phyloP scores from a whole-genome alignment of 2,888 invertebrate genomes.

The Brachylomia viminalis region DNA sequence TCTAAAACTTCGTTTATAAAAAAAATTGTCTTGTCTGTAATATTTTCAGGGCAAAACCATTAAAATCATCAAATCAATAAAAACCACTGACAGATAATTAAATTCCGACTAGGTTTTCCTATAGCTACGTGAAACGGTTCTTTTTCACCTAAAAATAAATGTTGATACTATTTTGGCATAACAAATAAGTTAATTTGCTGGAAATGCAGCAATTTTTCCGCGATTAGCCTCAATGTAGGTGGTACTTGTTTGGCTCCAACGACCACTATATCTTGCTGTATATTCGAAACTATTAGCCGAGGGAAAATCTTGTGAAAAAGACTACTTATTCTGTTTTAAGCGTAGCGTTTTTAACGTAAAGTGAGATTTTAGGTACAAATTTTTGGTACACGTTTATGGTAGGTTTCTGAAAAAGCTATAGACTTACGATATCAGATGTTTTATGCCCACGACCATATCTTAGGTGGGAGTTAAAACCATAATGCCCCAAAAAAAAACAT shows the following conservation, averaged over 20 bases:
- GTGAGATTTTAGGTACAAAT: no score
- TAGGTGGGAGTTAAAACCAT: no score
- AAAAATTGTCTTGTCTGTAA: not conserved
- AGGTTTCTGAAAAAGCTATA: no score
- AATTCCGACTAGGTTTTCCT: not conserved
- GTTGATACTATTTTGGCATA: not conserved
- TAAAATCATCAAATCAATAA: not conserved
- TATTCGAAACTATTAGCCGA: constrained; percentile 6
- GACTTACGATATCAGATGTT: no score
- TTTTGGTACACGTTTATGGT: no score
- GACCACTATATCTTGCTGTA: constrained; percentile 27
- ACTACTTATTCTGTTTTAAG: not conserved
- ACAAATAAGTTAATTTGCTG: not conserved
- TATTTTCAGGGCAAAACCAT: not conserved
- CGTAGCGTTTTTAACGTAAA: not conserved
- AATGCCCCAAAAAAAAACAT: no score
- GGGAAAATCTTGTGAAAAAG: constrained; percentile 1
- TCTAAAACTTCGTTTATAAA: no score
- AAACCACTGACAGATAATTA: not conserved
- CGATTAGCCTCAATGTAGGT: constrained; percentile 9
- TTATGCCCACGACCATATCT: no score
- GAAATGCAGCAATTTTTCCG: constrained; percentile 6
- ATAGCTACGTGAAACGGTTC: not conserved
- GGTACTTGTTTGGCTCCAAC: constrained; percentile 5
- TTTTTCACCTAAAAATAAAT: not conserved